Conservation (phyloP, 1,140 invertebrate genomes). For the Argopecten irradians region DNA sequence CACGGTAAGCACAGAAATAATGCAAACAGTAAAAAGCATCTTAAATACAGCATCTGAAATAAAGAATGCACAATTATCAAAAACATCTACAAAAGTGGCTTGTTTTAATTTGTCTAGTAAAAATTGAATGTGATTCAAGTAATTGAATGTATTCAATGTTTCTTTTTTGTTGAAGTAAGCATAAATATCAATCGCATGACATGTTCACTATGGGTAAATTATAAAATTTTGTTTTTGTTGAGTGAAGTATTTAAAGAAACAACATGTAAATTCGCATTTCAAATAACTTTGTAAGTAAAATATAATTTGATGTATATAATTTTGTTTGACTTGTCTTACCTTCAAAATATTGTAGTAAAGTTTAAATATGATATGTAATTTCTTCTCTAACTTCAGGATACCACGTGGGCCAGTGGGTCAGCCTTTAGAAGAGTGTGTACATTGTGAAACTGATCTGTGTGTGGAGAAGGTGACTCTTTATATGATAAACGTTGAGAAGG, state of each 20-base stretch:
- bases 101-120: no score
- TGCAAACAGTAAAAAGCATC: neutral
- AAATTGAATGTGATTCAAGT: no score
- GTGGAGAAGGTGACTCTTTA: neutral
- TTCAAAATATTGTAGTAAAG: neutral
- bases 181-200: no score
- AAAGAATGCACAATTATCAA: neutral
- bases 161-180: no score
- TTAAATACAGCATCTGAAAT: neutral
- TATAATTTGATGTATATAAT: no score
- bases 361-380: neutral
- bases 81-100: no score
- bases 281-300: no score
- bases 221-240: no score
- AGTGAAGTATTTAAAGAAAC: no score
- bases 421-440: neutral
- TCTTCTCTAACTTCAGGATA: neutral
- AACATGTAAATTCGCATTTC: no score
- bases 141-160: no score
- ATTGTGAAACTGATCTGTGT: neutral
- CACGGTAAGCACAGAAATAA: neutral
- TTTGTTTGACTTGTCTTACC: neutral
- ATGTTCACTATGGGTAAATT: no score
- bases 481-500: neutral
- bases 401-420: neutral